Conservation (phyloP, 2,888 invertebrate genomes). For the Drosophila neonasuta region DNA sequence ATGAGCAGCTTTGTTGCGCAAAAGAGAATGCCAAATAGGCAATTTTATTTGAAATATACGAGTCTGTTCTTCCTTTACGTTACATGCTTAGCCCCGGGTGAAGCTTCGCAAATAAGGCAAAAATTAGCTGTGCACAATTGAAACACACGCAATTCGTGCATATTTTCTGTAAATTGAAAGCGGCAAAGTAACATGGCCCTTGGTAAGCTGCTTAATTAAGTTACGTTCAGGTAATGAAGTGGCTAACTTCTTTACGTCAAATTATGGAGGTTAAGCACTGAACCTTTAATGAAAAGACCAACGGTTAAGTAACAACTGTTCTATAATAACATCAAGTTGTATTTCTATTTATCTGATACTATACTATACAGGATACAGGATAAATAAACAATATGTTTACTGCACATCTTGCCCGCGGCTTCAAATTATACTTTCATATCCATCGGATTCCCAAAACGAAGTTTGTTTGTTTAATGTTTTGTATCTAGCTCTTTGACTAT, state of each 20-base stretch:
- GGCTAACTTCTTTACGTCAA: conserved; percentile 64
- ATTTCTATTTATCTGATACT: conserved; percentile 13
- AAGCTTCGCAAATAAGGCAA: conserved; percentile 36
- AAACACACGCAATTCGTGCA: conserved; percentile 37
- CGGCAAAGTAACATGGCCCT: conserved; percentile 4
- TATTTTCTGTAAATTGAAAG: conserved; percentile 60
- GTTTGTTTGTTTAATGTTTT: conserved; percentile 59
- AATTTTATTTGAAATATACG: conserved; percentile 26
- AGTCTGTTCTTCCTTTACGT: conserved; percentile 5
- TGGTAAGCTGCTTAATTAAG: conserved; percentile 54
- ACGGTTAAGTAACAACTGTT: background rate
- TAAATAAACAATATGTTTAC: conserved; percentile 21
- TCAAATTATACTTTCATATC: background rate
- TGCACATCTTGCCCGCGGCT: conserved; percentile 7
- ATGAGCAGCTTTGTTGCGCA: conserved; percentile 26
- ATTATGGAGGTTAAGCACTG: conserved; percentile 45
- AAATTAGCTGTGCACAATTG: conserved; percentile 51
- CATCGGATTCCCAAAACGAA: too few species aligned
- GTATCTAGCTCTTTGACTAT: conserved; percentile 31
- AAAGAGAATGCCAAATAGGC: conserved; percentile 25
- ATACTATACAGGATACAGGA: too few species aligned
- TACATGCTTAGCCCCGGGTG: conserved; percentile 28
- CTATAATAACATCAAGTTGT: conserved; percentile 18
- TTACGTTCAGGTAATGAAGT: conserved; percentile 68
- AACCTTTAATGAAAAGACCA: conserved; percentile 24